A percentile compares a stretch with the other conserved stretches of the same genome.
Conservation (phyloP, 2,113 vertebrate species). For the Procavia capensis region DNA sequence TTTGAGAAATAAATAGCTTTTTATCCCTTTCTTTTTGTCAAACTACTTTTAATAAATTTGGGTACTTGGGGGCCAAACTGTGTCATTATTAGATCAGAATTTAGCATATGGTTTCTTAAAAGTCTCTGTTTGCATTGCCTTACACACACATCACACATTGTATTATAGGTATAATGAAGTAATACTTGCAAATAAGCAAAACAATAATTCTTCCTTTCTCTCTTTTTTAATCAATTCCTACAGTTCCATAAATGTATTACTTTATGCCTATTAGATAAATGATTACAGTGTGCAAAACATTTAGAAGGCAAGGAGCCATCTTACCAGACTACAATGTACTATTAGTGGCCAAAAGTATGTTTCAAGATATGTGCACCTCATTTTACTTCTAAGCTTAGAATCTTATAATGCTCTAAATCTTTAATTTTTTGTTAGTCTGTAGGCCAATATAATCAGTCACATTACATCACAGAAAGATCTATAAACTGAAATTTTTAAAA, state of each 20-base stretch:
- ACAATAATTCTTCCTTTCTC: neutral
- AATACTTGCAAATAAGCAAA: neutral
- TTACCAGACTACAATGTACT: constrained; percentile 33
- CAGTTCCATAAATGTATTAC: neutral
- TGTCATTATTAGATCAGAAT: neutral
- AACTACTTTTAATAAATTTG: constrained; percentile 6
- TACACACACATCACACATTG: neutral
- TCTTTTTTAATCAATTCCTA: neutral
- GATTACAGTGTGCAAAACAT: neutral
- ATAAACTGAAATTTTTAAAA: neutral
- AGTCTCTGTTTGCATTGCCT: neutral
- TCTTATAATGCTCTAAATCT: constrained; percentile 28
- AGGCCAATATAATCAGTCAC: neutral
- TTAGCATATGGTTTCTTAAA: neutral
- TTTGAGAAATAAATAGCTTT: neutral
- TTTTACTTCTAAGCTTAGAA: neutral
- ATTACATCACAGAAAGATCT: neutral
- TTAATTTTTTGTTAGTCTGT: neutral
- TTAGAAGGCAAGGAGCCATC: neutral
- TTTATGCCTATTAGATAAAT: neutral
- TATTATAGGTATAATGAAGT: neutral
- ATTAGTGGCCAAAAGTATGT: neutral
- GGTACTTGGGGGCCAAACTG: neutral
- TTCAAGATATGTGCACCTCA: constrained; percentile 24
- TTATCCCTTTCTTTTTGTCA: neutral